These are phyloP conservation scores for Chelmon rostratus DNA, from an alignment of 2,797 vertebrate species.

Conservation along the genomic window DNA sequence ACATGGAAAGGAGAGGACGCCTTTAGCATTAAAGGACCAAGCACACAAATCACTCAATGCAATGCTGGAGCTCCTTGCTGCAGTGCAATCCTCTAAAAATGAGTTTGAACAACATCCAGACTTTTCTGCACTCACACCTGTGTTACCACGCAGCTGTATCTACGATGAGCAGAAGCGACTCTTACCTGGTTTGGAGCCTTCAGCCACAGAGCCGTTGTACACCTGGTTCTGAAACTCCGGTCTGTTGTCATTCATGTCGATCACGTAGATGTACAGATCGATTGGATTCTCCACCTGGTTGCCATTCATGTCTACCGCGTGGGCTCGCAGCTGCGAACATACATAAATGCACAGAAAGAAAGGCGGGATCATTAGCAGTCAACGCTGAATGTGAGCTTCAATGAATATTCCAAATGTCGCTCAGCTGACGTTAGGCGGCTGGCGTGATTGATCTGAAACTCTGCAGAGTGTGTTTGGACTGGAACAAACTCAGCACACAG, in stretches of 20 bases:
- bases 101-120: not conserved
- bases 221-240: constrained; percentile 96
- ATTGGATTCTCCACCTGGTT: constrained; percentile 99
- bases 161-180: not conserved
- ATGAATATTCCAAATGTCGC: constrained; percentile 34
- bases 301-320: constrained; percentile 98
- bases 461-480: constrained; percentile 22
- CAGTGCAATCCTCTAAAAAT: not conserved
- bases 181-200: constrained; percentile 97
- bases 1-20: too few species aligned
- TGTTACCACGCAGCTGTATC: not conserved
- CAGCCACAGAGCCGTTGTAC: constrained; percentile 97
- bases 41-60: not conserved
- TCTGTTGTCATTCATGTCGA: constrained; percentile 99
- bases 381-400: not conserved
- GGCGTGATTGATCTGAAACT: constrained; percentile 46
- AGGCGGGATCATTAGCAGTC: constrained; percentile 26
- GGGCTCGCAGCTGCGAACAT: constrained; percentile 91
- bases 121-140: too few species aligned
- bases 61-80: not conserved
- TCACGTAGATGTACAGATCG: constrained; percentile 98
- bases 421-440: constrained; percentile 16
- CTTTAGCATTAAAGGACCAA: not conserved
- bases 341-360: constrained; percentile 29
- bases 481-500: constrained; percentile 30